Evolutionary conservation across 2,113 vertebrate genomes (phyloP).

Genomic region (Nycticorax nycticorax): DNA sequence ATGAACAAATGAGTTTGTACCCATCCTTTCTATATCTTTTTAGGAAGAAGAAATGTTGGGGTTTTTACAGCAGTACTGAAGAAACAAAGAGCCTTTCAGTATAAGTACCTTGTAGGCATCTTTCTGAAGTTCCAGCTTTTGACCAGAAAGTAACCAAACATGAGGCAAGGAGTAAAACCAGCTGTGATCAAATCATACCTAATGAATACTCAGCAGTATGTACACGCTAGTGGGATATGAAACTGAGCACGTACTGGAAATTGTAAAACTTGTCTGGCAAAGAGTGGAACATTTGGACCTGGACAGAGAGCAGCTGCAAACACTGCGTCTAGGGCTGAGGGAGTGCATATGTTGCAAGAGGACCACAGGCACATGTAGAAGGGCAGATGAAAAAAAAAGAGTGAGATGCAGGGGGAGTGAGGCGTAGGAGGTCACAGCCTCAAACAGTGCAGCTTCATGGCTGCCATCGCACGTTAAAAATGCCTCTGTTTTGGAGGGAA

Average conservation of each 20-base stretch:
- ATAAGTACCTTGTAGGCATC: neutral
- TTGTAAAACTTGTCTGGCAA: neutral
- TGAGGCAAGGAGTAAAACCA: neutral
- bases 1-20: neutral
- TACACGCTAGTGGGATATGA: neutral
- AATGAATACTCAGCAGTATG: neutral
- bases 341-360: accelerated
- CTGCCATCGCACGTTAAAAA: neutral
- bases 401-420: neutral
- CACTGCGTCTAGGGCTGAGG: accelerated
- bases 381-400: neutral
- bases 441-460: neutral
- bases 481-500: neutral
- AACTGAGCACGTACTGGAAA: neutral
- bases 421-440: neutral
- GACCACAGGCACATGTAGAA: neutral
- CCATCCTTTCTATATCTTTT: neutral
- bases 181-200: neutral
- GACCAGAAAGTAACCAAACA: neutral
- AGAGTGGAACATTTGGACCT: neutral
- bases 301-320: neutral
- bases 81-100: neutral
- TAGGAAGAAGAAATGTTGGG: neutral
- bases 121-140: neutral
- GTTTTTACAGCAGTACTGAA: neutral